phyloP scores from a whole-genome alignment of 2,797 vertebrate genomes.

The Oreochromis mossambicus region DNA sequence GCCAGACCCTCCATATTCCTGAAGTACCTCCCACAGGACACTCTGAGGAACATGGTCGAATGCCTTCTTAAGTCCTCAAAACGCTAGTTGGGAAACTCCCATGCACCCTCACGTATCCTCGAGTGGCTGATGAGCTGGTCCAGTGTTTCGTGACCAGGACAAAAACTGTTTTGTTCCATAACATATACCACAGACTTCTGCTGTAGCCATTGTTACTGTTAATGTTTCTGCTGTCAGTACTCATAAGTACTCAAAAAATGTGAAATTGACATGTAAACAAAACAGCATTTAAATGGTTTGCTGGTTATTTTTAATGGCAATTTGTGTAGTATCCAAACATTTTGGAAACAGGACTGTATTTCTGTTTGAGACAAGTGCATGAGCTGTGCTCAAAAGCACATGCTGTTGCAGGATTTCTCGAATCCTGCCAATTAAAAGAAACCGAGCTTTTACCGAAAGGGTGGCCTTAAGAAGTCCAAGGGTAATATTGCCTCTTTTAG shows the following conservation, averaged over 20 bases:
- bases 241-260: not conserved
- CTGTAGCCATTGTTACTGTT: not conserved
- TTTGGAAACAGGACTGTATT: not conserved
- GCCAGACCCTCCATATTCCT: not conserved
- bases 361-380: not conserved
- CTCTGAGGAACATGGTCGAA: not conserved
- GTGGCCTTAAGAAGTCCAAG: not conserved
- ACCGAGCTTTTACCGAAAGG: not conserved
- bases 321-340: not conserved
- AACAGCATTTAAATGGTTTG: not conserved
- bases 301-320: not conserved
- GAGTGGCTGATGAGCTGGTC: not conserved
- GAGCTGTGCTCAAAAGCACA: not conserved
- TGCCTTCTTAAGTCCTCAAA: not conserved
- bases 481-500: rapidly evolving
- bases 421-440: not conserved
- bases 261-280: not conserved
- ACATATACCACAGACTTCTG: not conserved
- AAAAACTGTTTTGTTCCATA: not conserved
- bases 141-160: rapidly evolving
- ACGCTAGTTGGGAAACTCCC: not conserved
- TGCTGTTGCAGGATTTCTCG: not conserved
- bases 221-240: not conserved
- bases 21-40: not conserved
- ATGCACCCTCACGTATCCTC: not conserved